Conservation (phyloP, 2,888 invertebrate species). For the Coenonympha glycerion region DNA sequence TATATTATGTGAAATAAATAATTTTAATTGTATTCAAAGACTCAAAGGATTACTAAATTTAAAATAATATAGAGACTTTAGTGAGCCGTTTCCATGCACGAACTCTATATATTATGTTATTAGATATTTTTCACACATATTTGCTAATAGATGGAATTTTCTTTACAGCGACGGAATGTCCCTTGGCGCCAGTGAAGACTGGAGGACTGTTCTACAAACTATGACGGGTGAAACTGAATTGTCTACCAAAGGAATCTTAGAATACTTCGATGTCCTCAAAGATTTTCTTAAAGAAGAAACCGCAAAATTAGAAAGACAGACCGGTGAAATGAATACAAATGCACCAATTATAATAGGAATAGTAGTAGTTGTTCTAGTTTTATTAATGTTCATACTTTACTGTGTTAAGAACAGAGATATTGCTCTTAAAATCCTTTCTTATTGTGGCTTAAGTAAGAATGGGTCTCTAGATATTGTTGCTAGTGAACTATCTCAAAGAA, state of each 20-base stretch:
- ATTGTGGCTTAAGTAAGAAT: slow-evolving; percentile 62
- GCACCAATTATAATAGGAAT: slow-evolving; percentile 60
- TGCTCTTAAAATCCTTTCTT: slow-evolving; percentile 47
- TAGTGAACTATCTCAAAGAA: slow-evolving; percentile 50
- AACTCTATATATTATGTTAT: background rate
- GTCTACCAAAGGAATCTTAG: slow-evolving; percentile 57
- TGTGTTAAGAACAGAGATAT: slow-evolving; percentile 57
- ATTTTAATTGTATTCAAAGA: too few relatives aligned
- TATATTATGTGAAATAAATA: too few relatives aligned
- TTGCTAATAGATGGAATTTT: background rate
- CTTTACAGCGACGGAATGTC: slow-evolving; percentile 59
- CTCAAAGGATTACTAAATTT: too few relatives aligned
- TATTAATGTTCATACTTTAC: slow-evolving; percentile 57
- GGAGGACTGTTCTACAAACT: slow-evolving; percentile 56
- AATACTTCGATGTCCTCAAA: slow-evolving; percentile 54
- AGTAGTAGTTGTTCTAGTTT: slow-evolving; percentile 50
- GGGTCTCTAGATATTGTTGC: slow-evolving; percentile 66
- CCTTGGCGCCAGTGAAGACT: slow-evolving; percentile 63
- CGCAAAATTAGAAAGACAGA: slow-evolving; percentile 37
- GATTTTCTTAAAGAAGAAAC: slow-evolving; percentile 52
- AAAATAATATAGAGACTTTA: too few relatives aligned
- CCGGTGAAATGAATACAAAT: slow-evolving; percentile 55
- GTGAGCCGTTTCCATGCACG: background rate
- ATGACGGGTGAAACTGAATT: slow-evolving; percentile 64
- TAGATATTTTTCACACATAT: background rate